These are phyloP conservation scores for Chionoecetes opilio DNA, from an alignment of 1,140 invertebrate genomes.

Conservation along the genomic window DNA sequence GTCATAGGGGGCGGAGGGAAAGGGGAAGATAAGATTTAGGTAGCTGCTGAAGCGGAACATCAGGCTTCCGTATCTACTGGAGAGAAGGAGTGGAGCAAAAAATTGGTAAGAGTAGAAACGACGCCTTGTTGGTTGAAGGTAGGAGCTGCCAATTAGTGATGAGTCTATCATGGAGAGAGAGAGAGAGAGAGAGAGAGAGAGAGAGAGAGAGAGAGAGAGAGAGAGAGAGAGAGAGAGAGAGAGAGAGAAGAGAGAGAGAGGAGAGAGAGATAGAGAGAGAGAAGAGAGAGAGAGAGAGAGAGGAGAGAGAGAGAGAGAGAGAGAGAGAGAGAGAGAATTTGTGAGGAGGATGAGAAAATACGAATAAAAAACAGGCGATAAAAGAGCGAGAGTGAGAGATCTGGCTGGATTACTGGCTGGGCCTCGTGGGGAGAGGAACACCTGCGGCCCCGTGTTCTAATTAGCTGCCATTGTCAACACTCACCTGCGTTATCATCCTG, in stretches of 20 bases:
- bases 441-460: conserved; percentile 33
- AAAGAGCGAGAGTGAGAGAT: no score
- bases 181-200: conserved; percentile 30
- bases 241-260: no score
- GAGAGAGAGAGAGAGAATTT: no score
- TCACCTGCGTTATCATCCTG: not conserved
- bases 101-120: not conserved
- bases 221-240: no score
- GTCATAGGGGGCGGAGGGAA: conserved; percentile 11
- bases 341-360: no score
- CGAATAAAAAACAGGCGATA: no score
- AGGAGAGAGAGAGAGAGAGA: no score
- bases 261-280: no score
- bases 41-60: conserved; percentile 36
- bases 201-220: no score
- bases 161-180: conserved; percentile 7
- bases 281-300: no score
- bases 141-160: conserved; percentile 32
- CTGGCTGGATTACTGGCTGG: not conserved
- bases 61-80: conserved; percentile 47
- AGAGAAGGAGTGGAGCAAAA: not conserved
- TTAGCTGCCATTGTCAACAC: conserved; percentile 34
- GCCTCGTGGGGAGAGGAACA: not conserved
- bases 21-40: conserved; percentile 53
- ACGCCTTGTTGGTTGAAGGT: conserved; percentile 29